Evolutionary conservation across 2,797 vertebrate species (phyloP).

Genomic region (Strix occidentalis): DNA sequence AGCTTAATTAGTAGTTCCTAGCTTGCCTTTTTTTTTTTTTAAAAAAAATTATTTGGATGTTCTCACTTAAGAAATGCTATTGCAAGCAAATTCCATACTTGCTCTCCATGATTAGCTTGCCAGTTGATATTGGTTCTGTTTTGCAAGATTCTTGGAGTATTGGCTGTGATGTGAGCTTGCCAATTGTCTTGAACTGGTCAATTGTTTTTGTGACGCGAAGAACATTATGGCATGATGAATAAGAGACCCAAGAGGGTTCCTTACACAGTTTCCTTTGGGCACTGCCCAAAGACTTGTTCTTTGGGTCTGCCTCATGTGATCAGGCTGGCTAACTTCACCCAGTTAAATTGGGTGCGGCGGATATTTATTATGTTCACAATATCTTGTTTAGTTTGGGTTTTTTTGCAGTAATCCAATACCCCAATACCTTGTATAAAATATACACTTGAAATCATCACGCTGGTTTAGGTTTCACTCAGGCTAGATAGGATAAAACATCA

Average conservation of each 20-base stretch:
- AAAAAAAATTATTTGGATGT: not conserved
- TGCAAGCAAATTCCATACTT: not conserved
- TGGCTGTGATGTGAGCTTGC: not conserved
- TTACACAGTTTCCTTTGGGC: constrained; percentile 29
- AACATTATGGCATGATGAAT: not conserved
- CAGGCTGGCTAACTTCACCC: not conserved
- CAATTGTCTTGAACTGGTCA: not conserved
- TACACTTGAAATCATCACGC: not conserved
- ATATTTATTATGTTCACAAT: not conserved
- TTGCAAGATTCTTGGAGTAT: not conserved
- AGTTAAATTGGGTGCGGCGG: not conserved
- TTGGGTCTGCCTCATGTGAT: not conserved
- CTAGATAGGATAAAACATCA: not conserved
- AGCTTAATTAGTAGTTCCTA: not conserved
- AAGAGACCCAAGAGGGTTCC: constrained; percentile 23
- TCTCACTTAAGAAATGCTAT: not conserved
- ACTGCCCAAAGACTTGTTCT: constrained; percentile 28
- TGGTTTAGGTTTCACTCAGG: not conserved
- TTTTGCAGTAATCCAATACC: not conserved
- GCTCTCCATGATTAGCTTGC: not conserved
- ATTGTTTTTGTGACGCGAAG: not conserved
- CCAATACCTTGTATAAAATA: not conserved
- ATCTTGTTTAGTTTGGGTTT: not conserved
- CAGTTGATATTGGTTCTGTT: not conserved
- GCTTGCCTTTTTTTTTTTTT: not conserved